Evolutionary conservation across 2,888 invertebrate genomes (phyloP).

Genomic region (Ommatoiulus sabulosus): DNA sequence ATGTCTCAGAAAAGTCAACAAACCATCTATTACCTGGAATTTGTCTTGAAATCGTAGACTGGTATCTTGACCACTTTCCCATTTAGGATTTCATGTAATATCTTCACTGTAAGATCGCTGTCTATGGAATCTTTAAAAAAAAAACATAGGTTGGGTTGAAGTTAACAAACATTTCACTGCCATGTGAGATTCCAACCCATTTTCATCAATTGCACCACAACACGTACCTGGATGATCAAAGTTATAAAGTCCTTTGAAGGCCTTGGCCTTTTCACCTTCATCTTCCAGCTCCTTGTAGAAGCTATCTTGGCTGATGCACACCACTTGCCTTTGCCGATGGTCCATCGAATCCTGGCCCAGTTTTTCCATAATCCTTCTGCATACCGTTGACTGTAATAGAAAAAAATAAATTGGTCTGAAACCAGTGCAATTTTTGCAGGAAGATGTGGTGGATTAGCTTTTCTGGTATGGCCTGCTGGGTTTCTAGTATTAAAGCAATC

Average conservation of each 20-base stretch:
- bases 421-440: no score
- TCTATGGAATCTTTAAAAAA: slow-evolving; percentile 84
- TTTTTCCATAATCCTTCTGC: slow-evolving; percentile 96
- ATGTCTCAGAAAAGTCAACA: background rate
- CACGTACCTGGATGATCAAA: slow-evolving; percentile 91
- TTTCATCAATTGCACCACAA: background rate
- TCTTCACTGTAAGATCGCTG: slow-evolving; percentile 83
- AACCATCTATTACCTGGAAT: slow-evolving; percentile 77
- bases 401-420: background rate
- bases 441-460: no score
- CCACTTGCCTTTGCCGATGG: slow-evolving; percentile 88
- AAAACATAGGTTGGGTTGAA: background rate
- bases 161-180: no score
- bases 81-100: slow-evolving; percentile 83
- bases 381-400: slow-evolving; percentile 89
- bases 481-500: no score
- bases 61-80: slow-evolving; percentile 92
- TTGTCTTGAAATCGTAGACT: slow-evolving; percentile 91
- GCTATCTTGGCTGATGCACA: slow-evolving; percentile 95
- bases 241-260: slow-evolving; percentile 88
- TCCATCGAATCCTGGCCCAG: slow-evolving; percentile 93
- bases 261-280: slow-evolving; percentile 81
- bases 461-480: no score
- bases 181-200: background rate
- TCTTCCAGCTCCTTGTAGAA: slow-evolving; percentile 91